Conservation (phyloP, 1,140 invertebrate species). For the Tetraneura akinire region DNA sequence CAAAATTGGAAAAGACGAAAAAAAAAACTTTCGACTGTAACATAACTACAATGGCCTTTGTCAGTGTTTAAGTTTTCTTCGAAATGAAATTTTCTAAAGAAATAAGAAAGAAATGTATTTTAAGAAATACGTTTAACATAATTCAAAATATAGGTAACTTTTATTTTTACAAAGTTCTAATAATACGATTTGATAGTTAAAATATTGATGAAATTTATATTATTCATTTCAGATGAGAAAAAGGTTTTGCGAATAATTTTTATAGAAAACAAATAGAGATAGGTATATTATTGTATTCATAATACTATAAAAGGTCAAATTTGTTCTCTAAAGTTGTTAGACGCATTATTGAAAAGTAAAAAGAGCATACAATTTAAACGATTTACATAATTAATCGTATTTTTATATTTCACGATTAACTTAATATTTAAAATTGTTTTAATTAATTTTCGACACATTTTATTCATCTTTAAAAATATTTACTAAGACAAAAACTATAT, state of each 20-base stretch:
- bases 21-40: slow-evolving; percentile 7
- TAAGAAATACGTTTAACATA: background rate
- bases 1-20: slow-evolving; percentile 15
- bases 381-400: background rate
- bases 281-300: too few species aligned
- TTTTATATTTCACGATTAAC: background rate
- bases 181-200: background rate
- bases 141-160: background rate
- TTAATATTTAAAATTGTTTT: background rate
- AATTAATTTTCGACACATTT: too few species aligned
- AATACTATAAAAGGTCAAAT: too few species aligned
- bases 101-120: background rate
- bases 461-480: too few species aligned
- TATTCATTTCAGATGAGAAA: background rate
- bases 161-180: background rate
- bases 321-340: too few species aligned
- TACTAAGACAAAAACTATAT: too few species aligned
- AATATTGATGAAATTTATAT: background rate
- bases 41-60: slow-evolving; percentile 18
- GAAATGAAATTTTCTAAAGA: slow-evolving; percentile 23
- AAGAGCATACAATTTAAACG: background rate
- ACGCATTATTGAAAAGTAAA: too few species aligned
- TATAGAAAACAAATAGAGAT: background rate
- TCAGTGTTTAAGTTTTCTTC: slow-evolving; percentile 22
- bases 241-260: background rate